A percentile compares a stretch with the other conserved stretches of the same genome.
Conservation (phyloP, 2,888 invertebrate genomes). For the Andrena bucephala region DNA sequence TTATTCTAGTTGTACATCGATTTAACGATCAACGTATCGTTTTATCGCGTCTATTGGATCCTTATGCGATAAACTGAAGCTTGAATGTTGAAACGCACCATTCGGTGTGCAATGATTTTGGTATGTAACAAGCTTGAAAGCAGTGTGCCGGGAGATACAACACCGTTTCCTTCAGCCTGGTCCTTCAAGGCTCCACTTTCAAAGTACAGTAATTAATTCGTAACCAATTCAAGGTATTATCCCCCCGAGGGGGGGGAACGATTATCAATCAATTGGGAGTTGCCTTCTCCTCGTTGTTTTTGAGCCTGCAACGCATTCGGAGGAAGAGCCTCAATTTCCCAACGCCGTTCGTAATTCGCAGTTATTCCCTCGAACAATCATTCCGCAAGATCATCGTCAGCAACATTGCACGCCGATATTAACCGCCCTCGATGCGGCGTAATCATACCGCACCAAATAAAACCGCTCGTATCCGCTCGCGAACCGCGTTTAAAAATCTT, state of each 20-base stretch:
- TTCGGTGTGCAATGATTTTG: neutral
- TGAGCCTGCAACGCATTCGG: neutral
- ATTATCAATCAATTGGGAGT: neutral
- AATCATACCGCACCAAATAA: slow-evolving; percentile 24
- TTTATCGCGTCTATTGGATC: neutral
- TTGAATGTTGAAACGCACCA: neutral
- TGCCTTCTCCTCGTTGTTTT: neutral
- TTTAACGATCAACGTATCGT: neutral
- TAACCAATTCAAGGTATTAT: too few species aligned
- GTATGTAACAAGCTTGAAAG: too few species aligned
- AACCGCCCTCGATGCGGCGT: neutral
- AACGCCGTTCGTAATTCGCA: slow-evolving; percentile 25
- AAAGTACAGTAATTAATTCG: too few species aligned
- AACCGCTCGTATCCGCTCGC: slow-evolving; percentile 6
- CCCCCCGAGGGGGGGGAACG: too few species aligned
- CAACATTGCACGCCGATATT: neutral
- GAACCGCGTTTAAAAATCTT: slow-evolving; percentile 4
- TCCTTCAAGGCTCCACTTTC: too few species aligned
- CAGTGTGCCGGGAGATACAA: too few species aligned
- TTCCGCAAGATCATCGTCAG: slow-evolving; percentile 17
- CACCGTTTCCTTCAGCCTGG: too few species aligned
- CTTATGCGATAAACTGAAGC: neutral
- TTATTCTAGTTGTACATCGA: too few species aligned
- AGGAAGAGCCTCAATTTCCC: neutral
- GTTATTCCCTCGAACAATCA: slow-evolving; percentile 31